phyloP scores from a whole-genome alignment of 2,113 vertebrate species.

The Saccopteryx leptura region DNA sequence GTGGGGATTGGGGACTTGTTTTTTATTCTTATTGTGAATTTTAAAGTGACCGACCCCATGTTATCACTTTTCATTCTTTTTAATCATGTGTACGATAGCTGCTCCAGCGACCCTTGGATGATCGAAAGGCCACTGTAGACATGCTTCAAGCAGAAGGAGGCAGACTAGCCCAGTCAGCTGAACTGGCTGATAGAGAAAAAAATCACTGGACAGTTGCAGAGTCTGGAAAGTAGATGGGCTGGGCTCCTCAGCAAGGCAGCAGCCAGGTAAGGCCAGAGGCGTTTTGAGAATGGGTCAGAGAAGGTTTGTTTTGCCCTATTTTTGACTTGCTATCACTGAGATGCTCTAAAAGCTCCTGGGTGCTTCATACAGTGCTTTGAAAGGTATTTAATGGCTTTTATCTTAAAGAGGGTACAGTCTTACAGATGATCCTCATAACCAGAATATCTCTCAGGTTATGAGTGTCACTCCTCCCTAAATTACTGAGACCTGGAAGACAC shows the following conservation, averaged over 20 bases:
- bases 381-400: neutral
- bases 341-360: too few relatives aligned
- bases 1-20: neutral
- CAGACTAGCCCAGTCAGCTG: slow-evolving; percentile 94
- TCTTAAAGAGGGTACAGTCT: slow-evolving; percentile 29
- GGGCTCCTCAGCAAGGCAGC: slow-evolving; percentile 93
- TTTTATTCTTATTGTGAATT: neutral
- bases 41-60: neutral
- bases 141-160: slow-evolving; percentile 97
- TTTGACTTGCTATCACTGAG: too few relatives aligned
- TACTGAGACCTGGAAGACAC: too few relatives aligned
- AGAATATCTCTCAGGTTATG: slow-evolving; percentile 43
- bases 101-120: slow-evolving; percentile 96
- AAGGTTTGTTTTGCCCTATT: too few relatives aligned
- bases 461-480: neutral
- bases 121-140: slow-evolving; percentile 95
- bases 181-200: slow-evolving; percentile 95
- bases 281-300: too few relatives aligned
- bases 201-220: slow-evolving; percentile 94
- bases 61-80: neutral
- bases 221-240: slow-evolving; percentile 93
- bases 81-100: slow-evolving; percentile 88
- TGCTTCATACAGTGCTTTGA: too few relatives aligned
- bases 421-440: slow-evolving; percentile 14
- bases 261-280: slow-evolving; percentile 89